These are phyloP conservation scores for Diplosoma virens DNA, from an alignment of 23 tunicate genomes.

Conservation along the genomic window DNA sequence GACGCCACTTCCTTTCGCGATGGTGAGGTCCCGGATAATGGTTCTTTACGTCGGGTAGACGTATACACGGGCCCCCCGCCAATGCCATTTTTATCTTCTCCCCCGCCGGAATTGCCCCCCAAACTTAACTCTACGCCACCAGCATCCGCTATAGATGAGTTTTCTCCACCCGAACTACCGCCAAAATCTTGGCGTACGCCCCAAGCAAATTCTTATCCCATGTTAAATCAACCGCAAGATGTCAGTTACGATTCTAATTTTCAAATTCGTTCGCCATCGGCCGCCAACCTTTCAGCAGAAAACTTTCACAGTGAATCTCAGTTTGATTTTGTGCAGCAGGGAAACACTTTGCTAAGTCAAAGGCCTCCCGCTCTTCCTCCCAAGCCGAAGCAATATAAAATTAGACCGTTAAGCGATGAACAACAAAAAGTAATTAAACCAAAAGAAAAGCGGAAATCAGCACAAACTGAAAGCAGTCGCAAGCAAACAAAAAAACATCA, in stretches of 20 bases:
- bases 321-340: background rate
- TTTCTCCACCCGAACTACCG: background rate
- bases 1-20: background rate
- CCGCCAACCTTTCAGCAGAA: background rate
- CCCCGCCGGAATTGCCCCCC: background rate
- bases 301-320: background rate
- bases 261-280: background rate
- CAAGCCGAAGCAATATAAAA: slow-evolving; percentile 29
- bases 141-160: background rate
- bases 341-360: background rate
- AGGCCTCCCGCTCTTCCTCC: slow-evolving; percentile 26
- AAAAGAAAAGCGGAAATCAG: background rate
- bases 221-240: background rate
- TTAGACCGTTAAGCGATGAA: background rate
- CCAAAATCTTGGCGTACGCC: slow-evolving; percentile 1
- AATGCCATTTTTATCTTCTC: background rate
- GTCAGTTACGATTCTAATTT: no score
- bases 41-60: background rate
- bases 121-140: background rate
- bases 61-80: slow-evolving; percentile 4
- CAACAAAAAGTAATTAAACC: background rate
- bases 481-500: background rate
- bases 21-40: background rate
- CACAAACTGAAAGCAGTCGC: background rate
- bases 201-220: background rate